phyloP scores from a whole-genome alignment of 2,113 vertebrate species.

The Xenus cinereus region DNA sequence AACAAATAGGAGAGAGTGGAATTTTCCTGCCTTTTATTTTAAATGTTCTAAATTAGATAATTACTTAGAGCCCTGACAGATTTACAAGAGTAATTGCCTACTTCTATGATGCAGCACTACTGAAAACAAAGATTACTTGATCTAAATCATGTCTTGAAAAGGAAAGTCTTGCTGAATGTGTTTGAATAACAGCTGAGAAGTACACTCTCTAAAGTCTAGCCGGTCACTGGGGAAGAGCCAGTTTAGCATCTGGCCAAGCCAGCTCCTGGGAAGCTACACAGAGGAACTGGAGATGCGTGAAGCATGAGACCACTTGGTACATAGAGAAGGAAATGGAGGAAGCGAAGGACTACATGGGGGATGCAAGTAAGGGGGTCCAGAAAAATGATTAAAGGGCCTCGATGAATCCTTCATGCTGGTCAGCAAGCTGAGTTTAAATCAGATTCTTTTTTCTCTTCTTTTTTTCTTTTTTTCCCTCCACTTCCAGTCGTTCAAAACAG shows the following conservation, averaged over 20 bases:
- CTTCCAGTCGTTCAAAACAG: background rate
- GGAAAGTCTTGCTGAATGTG: background rate
- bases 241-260: background rate
- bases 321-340: background rate
- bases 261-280: background rate
- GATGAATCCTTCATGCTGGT: background rate
- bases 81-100: slow-evolving; percentile 45
- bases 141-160: background rate
- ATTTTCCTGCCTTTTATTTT: slow-evolving; percentile 46
- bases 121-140: slow-evolving; percentile 17
- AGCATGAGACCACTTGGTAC: background rate
- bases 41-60: slow-evolving; percentile 27
- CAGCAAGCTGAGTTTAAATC: background rate
- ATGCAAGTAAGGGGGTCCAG: background rate
- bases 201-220: background rate
- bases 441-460: background rate
- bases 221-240: background rate
- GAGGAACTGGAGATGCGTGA: background rate
- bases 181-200: background rate
- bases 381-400: background rate
- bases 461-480: background rate
- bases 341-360: background rate
- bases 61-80: slow-evolving; percentile 28
- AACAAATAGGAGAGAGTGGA: background rate
- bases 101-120: slow-evolving; percentile 19